A percentile compares a stretch with the other conserved stretches of the same genome.
Evolutionary conservation across 2,113 vertebrate genomes (phyloP).

Genomic region (Rhinoderma darwinii): DNA sequence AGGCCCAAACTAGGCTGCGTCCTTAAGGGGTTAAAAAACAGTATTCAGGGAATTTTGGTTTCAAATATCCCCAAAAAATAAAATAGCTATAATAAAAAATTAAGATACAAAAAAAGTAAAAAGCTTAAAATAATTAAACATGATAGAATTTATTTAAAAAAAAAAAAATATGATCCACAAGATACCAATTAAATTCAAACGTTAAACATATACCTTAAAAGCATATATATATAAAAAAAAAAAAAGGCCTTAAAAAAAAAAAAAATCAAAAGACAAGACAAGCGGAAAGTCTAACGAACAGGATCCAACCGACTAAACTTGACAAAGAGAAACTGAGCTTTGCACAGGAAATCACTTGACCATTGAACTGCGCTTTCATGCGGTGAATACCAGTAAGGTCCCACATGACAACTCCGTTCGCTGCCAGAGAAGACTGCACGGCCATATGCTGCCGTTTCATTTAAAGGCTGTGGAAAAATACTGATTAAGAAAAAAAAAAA

Average conservation of each 20-base stretch:
- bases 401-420: slow-evolving; percentile 30
- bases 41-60: no score
- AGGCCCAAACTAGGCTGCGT: no score
- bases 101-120: no score
- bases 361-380: slow-evolving; percentile 49
- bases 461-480: slow-evolving; percentile 41
- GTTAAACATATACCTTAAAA: no score
- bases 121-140: no score
- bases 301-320: slow-evolving; percentile 1
- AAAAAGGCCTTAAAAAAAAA: not conserved
- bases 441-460: slow-evolving; percentile 45
- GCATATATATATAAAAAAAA: not conserved
- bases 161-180: no score
- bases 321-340: slow-evolving; percentile 12
- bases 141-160: no score
- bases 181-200: no score
- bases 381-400: slow-evolving; percentile 42
- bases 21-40: no score
- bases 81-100: no score
- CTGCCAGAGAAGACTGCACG: slow-evolving; percentile 37
- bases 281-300: not conserved
- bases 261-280: not conserved
- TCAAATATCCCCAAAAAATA: no score
- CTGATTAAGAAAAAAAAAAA: no score
- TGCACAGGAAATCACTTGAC: slow-evolving; percentile 54